phyloP scores from a whole-genome alignment of 2,113 vertebrate species.

The Fukomys damarensis region DNA sequence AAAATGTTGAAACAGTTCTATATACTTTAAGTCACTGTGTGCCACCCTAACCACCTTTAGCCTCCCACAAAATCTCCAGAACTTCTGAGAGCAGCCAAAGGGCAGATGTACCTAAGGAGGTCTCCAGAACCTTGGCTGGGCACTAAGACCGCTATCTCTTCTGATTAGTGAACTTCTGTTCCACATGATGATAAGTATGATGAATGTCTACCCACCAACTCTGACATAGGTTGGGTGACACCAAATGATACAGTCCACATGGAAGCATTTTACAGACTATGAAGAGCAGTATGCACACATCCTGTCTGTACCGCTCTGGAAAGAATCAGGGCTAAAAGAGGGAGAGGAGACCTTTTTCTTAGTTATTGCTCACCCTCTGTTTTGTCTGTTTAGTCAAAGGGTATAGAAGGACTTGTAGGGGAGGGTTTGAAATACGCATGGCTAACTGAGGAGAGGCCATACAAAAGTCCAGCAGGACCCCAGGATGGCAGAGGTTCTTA shows the following conservation, averaged over 20 bases:
- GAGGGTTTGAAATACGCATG: neutral
- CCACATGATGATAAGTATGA: no score
- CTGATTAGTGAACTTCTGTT: neutral
- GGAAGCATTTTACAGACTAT: neutral
- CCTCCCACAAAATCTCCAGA: neutral
- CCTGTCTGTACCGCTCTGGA: neutral
- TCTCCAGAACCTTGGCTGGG: neutral
- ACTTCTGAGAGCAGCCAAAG: neutral
- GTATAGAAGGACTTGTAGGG: neutral
- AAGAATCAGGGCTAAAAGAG: neutral
- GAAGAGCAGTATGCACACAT: neutral
- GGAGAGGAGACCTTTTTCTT: no score
- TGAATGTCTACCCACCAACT: neutral
- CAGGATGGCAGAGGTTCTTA: neutral
- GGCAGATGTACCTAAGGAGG: neutral
- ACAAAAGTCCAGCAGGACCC: neutral
- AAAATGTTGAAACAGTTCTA: neutral
- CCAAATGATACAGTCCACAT: neutral
- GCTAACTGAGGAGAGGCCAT: neutral
- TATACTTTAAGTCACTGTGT: no score
- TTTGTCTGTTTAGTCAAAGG: neutral
- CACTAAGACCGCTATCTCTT: neutral
- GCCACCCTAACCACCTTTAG: neutral
- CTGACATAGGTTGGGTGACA: neutral
- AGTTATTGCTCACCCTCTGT: neutral